phyloP scores from a whole-genome alignment of 2,888 invertebrate genomes.

The Nemurella pictetii region DNA sequence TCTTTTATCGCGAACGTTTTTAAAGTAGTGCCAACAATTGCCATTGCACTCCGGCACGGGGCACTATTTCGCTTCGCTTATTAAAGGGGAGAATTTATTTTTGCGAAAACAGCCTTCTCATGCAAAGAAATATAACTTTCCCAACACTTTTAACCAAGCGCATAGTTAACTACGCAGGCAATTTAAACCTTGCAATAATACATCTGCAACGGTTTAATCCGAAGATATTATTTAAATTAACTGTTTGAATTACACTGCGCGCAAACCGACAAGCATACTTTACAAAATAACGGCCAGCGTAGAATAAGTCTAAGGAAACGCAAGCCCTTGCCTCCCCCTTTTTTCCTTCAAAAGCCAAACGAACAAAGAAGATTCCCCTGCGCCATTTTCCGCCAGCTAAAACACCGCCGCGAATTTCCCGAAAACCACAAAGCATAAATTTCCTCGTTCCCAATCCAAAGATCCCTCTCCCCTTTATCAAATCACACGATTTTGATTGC shows the following conservation, averaged over 20 bases:
- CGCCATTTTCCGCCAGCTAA: background rate
- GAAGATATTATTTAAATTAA: background rate
- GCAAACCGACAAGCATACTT: background rate
- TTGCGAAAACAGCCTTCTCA: background rate
- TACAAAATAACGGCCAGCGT: background rate
- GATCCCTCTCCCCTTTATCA: constrained; percentile 9
- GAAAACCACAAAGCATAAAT: background rate
- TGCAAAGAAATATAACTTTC: background rate
- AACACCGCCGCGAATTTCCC: background rate
- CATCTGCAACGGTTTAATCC: background rate
- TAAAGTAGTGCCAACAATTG: constrained; percentile 29
- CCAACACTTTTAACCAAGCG: background rate
- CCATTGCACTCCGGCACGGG: background rate
- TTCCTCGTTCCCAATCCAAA: background rate
- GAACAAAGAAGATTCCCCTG: background rate
- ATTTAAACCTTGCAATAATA: background rate
- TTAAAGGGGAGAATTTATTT: constrained; percentile 14
- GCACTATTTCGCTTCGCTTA: constrained; percentile 3
- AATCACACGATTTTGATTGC: constrained; percentile 48
- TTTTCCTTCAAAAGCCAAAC: background rate
- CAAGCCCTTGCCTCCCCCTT: too few relatives aligned
- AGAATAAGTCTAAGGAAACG: background rate
- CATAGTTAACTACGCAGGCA: background rate
- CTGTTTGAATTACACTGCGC: background rate
- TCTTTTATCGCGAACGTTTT: constrained; percentile 22